A percentile compares a stretch with the other conserved stretches of the same genome.
These are phyloP conservation scores for Alethe diademata DNA, from an alignment of 2,113 vertebrate species.

Conservation along the genomic window DNA sequence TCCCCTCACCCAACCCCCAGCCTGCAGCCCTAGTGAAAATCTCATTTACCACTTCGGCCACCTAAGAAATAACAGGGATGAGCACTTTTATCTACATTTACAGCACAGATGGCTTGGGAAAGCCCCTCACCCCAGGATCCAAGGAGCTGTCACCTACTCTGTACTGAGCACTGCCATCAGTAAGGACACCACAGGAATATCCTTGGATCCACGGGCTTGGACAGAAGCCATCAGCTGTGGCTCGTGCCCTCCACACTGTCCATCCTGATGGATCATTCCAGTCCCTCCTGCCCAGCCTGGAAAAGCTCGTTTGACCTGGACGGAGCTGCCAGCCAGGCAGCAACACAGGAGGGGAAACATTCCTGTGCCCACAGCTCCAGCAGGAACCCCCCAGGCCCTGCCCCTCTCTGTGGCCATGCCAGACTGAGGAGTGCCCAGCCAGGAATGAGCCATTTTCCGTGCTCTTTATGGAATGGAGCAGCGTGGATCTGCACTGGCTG, in stretches of 20 bases:
- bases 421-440: neutral
- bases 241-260: fast-evolving
- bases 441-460: neutral
- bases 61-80: neutral
- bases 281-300: neutral
- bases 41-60: neutral
- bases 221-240: neutral
- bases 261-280: neutral
- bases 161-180: neutral
- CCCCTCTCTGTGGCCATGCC: neutral
- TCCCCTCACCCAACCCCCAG: neutral
- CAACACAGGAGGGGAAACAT: neutral
- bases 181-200: neutral
- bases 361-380: neutral
- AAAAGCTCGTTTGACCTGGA: fast-evolving
- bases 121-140: conserved; percentile 48
- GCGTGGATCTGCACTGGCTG: neutral
- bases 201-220: neutral
- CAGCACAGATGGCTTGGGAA: neutral
- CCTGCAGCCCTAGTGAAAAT: neutral
- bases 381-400: neutral
- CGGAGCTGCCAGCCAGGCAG: neutral
- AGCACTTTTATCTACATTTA: neutral
- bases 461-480: neutral
- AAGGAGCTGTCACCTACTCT: neutral